Conservation (phyloP, 1,140 invertebrate genomes). For the Planococcus citri region DNA sequence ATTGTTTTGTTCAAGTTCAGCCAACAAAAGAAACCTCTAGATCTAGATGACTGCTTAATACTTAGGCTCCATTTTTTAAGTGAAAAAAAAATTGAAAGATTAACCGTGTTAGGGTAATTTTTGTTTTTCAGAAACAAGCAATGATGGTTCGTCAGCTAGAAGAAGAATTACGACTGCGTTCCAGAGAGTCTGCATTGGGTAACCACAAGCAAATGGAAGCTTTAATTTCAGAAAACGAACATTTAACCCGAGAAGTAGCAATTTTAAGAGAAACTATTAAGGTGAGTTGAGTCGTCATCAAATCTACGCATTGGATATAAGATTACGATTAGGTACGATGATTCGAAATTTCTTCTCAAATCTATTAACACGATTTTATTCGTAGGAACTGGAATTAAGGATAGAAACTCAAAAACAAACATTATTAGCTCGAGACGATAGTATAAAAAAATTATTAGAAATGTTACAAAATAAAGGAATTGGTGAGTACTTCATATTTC, state of each 20-base stretch:
- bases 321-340: too few species aligned
- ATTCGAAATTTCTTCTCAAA: too few species aligned
- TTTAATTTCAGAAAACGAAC: slow-evolving; percentile 86
- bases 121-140: slow-evolving; percentile 76
- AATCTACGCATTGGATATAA: too few species aligned
- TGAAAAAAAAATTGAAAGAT: background rate
- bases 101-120: too few species aligned
- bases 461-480: slow-evolving; percentile 96
- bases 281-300: too few species aligned
- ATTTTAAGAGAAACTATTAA: slow-evolving; percentile 91
- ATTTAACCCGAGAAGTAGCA: slow-evolving; percentile 84
- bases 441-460: slow-evolving; percentile 95
- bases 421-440: slow-evolving; percentile 85
- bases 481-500: slow-evolving; percentile 49
- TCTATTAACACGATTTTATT: background rate
- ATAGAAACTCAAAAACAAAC: slow-evolving; percentile 98
- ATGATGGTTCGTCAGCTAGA: slow-evolving; percentile 86
- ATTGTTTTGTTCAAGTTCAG: too few species aligned
- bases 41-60: too few species aligned
- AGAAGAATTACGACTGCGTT: slow-evolving; percentile 72
- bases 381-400: slow-evolving; percentile 81
- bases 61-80: too few species aligned
- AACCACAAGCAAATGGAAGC: slow-evolving; percentile 85
- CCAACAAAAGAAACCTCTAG: too few species aligned
- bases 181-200: slow-evolving; percentile 74